Conservation (phyloP, 2,888 invertebrate genomes). For the Sinodicranocentrus sp. region DNA sequence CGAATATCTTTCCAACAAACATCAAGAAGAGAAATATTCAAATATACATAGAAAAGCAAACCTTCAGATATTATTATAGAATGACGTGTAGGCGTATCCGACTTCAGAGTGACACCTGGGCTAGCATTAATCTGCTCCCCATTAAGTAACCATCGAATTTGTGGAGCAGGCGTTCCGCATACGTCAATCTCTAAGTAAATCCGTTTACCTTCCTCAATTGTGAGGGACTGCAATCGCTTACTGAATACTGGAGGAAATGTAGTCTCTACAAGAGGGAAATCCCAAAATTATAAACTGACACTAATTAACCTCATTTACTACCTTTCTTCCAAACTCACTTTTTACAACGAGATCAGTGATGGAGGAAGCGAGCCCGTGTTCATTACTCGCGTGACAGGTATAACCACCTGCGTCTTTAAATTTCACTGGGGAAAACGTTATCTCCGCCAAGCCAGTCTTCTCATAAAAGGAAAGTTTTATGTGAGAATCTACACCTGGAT, state of each 20-base stretch:
- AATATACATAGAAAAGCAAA: too few species aligned
- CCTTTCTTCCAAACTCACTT: too few species aligned
- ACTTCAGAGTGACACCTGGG: slow-evolving; percentile 67
- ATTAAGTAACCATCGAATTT: slow-evolving; percentile 87
- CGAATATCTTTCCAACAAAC: too few species aligned
- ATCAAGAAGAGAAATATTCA: too few species aligned
- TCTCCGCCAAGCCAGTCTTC: slow-evolving; percentile 79
- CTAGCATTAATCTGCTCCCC: slow-evolving; percentile 81
- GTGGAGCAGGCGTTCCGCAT: slow-evolving; percentile 87
- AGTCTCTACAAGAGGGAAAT: slow-evolving; percentile 83
- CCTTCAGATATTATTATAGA: slow-evolving; percentile 56
- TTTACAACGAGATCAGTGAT: slow-evolving; percentile 90
- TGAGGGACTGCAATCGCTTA: slow-evolving; percentile 87
- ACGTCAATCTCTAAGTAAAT: slow-evolving; percentile 88
- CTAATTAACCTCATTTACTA: too few species aligned
- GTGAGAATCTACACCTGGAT: slow-evolving; percentile 6
- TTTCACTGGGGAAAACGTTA: slow-evolving; percentile 84
- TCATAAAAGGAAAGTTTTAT: slow-evolving; percentile 54
- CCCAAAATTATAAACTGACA: too few species aligned
- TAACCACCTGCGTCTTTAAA: slow-evolving; percentile 88
- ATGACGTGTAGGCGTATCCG: slow-evolving; percentile 68
- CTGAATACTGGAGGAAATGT: slow-evolving; percentile 90
- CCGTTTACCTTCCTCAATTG: slow-evolving; percentile 85
- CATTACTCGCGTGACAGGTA: slow-evolving; percentile 87
- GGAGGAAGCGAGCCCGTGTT: slow-evolving; percentile 86